phyloP scores from a whole-genome alignment of 2,113 vertebrate genomes.

The Laterallus jamaicensis region DNA sequence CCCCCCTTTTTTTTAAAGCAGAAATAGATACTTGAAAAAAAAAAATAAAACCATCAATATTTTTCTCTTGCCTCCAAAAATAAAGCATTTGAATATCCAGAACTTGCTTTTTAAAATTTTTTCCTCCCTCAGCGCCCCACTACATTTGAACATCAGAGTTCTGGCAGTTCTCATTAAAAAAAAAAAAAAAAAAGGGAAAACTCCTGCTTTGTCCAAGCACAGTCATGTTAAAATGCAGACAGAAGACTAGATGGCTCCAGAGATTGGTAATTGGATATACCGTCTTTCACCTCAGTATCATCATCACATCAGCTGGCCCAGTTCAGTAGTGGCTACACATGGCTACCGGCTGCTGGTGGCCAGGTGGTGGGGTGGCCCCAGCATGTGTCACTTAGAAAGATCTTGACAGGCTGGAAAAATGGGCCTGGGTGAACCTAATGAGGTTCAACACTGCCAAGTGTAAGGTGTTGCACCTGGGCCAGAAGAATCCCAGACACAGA shows the following conservation, averaged over 20 bases:
- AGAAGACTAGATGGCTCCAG: not conserved
- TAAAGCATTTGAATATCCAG: not conserved
- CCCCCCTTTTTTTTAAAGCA: not conserved
- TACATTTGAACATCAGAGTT: not conserved
- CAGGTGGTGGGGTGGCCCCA: not conserved
- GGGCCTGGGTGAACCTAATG: no score
- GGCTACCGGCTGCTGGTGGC: rapidly evolving
- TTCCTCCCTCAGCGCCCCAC: not conserved
- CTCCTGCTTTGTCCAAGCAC: not conserved
- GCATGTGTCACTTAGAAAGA: not conserved
- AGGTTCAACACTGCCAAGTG: no score
- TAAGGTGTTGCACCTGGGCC: no score
- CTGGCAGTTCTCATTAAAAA: not conserved
- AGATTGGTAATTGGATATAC: not conserved
- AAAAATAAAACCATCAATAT: conserved; percentile 11
- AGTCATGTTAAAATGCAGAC: not conserved
- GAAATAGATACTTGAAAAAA: conserved; percentile 30
- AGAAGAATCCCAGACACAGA: no score
- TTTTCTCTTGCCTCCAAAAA: conserved; percentile 18
- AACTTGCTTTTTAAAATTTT: not conserved
- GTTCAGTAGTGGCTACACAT: not conserved
- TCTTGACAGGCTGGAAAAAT: no score
- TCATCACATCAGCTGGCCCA: not conserved
- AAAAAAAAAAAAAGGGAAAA: not conserved
- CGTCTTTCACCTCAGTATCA: not conserved